phyloP scores from a whole-genome alignment of 2,888 invertebrate species.

The Diaprepes abbreviatus region DNA sequence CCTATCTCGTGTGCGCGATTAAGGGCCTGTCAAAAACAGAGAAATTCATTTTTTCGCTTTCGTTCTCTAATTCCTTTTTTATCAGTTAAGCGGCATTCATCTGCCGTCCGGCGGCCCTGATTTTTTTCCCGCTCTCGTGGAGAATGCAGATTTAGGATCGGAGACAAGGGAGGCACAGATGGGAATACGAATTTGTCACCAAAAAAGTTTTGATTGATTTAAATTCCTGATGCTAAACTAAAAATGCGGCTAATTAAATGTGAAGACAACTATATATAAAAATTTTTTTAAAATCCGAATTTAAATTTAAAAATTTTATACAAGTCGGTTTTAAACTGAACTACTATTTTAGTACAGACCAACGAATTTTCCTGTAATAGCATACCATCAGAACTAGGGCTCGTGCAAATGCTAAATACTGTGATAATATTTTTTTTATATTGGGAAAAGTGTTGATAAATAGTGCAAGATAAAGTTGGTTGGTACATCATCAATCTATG shows the following conservation, averaged over 20 bases:
- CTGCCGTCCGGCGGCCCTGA: constrained; percentile 58
- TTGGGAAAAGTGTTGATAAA: too few species aligned
- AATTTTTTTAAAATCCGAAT: too few species aligned
- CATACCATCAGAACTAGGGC: too few species aligned
- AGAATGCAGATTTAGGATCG: constrained; percentile 39
- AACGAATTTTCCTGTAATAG: too few species aligned
- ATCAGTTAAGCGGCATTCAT: constrained; percentile 69
- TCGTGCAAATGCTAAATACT: too few species aligned
- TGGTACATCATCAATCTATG: too few species aligned
- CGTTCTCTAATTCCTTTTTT: constrained; percentile 70
- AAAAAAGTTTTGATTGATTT: constrained; percentile 36
- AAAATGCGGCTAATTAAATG: constrained; percentile 5
- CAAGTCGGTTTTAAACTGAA: too few species aligned
- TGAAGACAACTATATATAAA: neutral
- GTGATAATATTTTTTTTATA: too few species aligned
- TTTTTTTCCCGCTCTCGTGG: constrained; percentile 37
- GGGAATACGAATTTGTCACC: constrained; percentile 29
- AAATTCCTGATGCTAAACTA: constrained; percentile 18
- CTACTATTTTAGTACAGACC: too few species aligned
- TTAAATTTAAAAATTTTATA: too few species aligned
- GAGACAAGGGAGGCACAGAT: constrained; percentile 18
- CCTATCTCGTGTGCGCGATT: constrained; percentile 67
- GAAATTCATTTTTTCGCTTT: constrained; percentile 70
- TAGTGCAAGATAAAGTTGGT: too few species aligned
- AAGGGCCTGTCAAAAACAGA: constrained; percentile 70